Base-by-base conservation (phyloP, 53 echinoderm and acorn worm genomes). In the Henricia sp. region DNA sequence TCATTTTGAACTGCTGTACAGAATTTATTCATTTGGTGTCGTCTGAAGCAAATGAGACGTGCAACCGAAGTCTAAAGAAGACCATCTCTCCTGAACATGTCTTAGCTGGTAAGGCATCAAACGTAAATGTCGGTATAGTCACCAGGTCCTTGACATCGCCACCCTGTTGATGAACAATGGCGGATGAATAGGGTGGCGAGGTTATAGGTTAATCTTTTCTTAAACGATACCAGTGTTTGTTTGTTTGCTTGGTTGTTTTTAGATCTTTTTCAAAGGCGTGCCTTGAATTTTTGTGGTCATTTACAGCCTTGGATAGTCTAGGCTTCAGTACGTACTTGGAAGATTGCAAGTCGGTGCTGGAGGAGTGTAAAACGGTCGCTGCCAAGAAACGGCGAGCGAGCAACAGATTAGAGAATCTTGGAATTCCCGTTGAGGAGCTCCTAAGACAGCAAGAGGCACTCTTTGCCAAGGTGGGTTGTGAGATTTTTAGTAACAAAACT, bases 41-140 rank as follows among this genome's bases (percentile, higher is more conserved):
- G 26, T 97, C 97, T 24, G 97, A 97, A 58, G 97, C 97, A 1
- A 97, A 94, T 58, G 97, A 97, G 11, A 89, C 94, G 33, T 97
- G 97, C 75, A 88, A 86, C 80, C 94, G 87, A 64, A 90, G 90
- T 43, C 77, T 88, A 10, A 97, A 97, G 82, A 97, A 97, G 84
- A 97, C 97, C 1, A 97, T 97, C 30, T 94, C 97, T 0, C 97
- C 97, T 52, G 97, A 97, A 37, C 97, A 97, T 69, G 90, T 94
- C 5, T 75, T 96, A 39, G 87, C 88, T 39, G 93, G 93, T 93
- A 70, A 68, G 82, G n/a, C n/a, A n/a, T n/a, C n/a, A n/a, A n/a
- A n/a, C n/a, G n/a, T n/a, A n/a, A n/a, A n/a, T n/a, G n/a, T n/a
- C n/a, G n/a, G n/a, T n/a, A n/a, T n/a, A n/a, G n/a, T n/a, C n/a